These are phyloP conservation scores for Silurus meridionalis DNA, from an alignment of 2,113 vertebrate genomes.

Conservation along the genomic window DNA sequence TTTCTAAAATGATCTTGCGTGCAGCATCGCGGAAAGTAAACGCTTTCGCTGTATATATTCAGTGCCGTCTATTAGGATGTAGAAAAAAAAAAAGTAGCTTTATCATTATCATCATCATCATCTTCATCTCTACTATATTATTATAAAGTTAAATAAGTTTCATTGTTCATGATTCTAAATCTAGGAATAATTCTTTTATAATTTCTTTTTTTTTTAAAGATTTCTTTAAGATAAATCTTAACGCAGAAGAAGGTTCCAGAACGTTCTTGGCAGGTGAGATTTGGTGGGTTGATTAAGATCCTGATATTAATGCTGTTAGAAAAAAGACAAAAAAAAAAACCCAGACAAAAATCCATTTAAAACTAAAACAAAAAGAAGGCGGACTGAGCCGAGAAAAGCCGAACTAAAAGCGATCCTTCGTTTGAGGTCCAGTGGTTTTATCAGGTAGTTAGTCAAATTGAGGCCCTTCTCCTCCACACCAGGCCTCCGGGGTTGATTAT, in stretches of 20 bases:
- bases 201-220: neutral
- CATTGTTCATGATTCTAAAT: slow-evolving; percentile 15
- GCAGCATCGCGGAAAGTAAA: neutral
- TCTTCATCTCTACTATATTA: slow-evolving; percentile 14
- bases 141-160: slow-evolving; percentile 5
- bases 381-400: slow-evolving; percentile 19
- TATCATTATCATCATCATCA: neutral
- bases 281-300: slow-evolving; percentile 15
- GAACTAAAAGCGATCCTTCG: slow-evolving; percentile 30
- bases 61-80: neutral
- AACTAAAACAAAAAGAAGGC: slow-evolving; percentile 18
- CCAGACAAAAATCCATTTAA: neutral
- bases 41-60: slow-evolving; percentile 16
- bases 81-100: neutral
- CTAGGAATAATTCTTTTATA: neutral
- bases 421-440: slow-evolving; percentile 38
- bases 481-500: slow-evolving; percentile 12
- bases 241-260: neutral
- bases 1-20: neutral
- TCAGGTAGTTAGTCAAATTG: slow-evolving; percentile 16
- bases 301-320: neutral
- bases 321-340: neutral
- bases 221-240: neutral
- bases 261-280: slow-evolving; percentile 23
- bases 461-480: slow-evolving; percentile 27